Conservation (phyloP, 2,113 vertebrate genomes). For the Ranitomeya variabilis region DNA sequence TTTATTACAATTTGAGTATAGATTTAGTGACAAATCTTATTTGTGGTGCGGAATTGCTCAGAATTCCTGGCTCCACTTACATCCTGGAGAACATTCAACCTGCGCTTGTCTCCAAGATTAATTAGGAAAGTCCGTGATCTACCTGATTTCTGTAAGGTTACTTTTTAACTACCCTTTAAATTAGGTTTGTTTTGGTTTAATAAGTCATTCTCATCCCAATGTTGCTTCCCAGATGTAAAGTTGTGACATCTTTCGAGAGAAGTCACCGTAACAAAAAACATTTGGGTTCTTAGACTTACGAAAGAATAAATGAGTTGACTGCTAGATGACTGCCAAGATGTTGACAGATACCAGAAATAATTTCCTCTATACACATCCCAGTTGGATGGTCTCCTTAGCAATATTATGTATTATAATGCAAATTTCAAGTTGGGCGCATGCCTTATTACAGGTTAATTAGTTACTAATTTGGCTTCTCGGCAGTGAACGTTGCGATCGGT, state of each 20-base stretch:
- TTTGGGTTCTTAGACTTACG: not conserved
- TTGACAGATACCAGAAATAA: slow-evolving; percentile 38
- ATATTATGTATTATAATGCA: slow-evolving; percentile 48
- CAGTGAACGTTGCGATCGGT: not conserved
- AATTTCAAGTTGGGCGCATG: slow-evolving; percentile 35
- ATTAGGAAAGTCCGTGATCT: not conserved
- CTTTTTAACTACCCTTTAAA: not conserved
- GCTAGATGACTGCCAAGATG: slow-evolving; percentile 30
- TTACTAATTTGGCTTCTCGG: slow-evolving; percentile 28
- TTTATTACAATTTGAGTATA: slow-evolving; percentile 8
- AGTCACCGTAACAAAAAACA: not conserved
- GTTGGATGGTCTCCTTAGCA: slow-evolving; percentile 39
- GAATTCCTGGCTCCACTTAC: slow-evolving; percentile 1
- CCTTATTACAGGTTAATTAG: slow-evolving; percentile 50
- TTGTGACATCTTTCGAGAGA: not conserved
- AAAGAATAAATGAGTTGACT: slow-evolving; percentile 10
- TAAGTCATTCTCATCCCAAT: too few relatives aligned
- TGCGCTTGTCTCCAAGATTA: not conserved
- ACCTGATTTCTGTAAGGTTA: not conserved
- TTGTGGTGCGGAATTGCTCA: not conserved
- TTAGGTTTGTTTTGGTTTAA: not conserved
- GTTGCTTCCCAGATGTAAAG: not conserved
- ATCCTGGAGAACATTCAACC: slow-evolving; percentile 5
- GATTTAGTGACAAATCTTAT: slow-evolving; percentile 36
- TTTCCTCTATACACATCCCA: slow-evolving; percentile 17